Percentiles rank a stretch among this genome's conserved stretches.
phyloP scores from a whole-genome alignment of 2,113 vertebrate species.

The Leptosomus discolor region DNA sequence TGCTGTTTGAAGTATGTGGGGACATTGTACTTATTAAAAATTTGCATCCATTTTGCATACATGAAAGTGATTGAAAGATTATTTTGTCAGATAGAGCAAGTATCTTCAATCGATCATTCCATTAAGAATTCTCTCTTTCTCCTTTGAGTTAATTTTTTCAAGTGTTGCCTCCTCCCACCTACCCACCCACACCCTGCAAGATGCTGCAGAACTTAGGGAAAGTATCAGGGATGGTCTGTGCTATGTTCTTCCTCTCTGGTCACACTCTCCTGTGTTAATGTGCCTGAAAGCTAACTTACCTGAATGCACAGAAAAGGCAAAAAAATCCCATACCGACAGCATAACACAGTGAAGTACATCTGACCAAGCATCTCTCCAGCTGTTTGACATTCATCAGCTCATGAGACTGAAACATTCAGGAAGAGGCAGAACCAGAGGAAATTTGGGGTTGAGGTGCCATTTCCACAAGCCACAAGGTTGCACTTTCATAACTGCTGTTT shows the following conservation, averaged over 20 bases:
- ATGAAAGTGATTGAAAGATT: neutral
- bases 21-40: neutral
- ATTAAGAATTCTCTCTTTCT: neutral
- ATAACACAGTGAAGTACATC: neutral
- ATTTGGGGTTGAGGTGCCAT: neutral
- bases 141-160: neutral
- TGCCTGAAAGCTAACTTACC: neutral
- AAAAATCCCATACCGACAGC: neutral
- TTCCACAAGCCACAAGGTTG: neutral
- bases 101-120: neutral
- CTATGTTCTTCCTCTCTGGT: neutral
- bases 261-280: fast-evolving
- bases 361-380: neutral
- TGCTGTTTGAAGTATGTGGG: neutral
- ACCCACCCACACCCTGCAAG: neutral
- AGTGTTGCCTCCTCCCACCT: neutral
- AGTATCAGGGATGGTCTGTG: neutral
- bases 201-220: neutral
- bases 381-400: neutral
- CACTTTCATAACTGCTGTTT: neutral
- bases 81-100: neutral
- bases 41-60: neutral
- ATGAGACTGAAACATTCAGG: neutral
- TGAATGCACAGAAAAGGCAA: neutral
- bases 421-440: neutral